phyloP scores from a whole-genome alignment of 1,140 invertebrate species.

The Atta colombica region DNA sequence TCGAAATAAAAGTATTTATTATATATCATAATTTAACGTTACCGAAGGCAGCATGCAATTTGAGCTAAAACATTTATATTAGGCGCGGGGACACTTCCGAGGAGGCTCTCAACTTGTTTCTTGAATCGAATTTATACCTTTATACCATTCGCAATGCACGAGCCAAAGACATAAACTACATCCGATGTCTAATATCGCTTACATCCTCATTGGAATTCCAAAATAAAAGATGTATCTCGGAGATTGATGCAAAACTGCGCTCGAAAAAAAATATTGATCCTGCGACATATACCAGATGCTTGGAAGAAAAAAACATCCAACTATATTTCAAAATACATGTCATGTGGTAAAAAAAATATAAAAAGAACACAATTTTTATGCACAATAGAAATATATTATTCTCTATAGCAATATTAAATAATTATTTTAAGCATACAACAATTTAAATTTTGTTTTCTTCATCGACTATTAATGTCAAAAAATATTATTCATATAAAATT shows the following conservation, averaged over 20 bases:
- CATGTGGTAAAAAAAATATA: not conserved
- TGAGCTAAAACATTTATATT: constrained; percentile 22
- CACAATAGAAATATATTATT: not conserved
- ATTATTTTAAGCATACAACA: not conserved
- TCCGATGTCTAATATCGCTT: constrained; percentile 39
- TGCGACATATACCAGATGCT: not conserved
- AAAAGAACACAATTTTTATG: not conserved
- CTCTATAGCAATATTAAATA: not conserved
- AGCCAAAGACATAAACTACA: constrained; percentile 1
- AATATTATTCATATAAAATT: constrained; percentile 1
- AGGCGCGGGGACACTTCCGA: not conserved
- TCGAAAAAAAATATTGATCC: not conserved
- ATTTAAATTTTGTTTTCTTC: not conserved
- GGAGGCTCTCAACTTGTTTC: constrained; percentile 31
- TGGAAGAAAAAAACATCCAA: not conserved
- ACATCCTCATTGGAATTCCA: constrained; percentile 34
- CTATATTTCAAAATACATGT: not conserved
- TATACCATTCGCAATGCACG: constrained; percentile 24
- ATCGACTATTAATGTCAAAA: not conserved
- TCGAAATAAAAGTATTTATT: not conserved
- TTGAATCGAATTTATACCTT: constrained; percentile 52
- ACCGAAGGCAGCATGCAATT: not conserved
- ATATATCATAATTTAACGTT: constrained; percentile 29
- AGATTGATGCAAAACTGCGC: not conserved
- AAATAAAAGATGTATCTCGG: constrained; percentile 1